phyloP scores from a whole-genome alignment of 1,140 invertebrate genomes.

The Drosophila punjabiensis region DNA sequence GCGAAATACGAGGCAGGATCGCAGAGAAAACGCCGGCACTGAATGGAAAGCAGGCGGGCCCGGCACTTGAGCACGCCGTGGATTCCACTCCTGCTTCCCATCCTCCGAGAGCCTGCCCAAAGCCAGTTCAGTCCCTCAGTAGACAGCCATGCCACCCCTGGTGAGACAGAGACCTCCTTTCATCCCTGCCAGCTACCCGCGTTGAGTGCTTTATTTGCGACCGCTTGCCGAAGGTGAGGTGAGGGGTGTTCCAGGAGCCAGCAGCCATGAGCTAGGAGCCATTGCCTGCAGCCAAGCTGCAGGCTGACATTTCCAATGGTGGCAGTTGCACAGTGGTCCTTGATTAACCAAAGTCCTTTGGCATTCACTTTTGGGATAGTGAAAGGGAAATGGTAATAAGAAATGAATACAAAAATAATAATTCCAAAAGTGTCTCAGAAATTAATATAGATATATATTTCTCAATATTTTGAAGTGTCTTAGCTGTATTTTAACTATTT shows the following conservation, averaged over 20 bases:
- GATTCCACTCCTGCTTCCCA: slow-evolving; percentile 28
- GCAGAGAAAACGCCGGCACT: slow-evolving; percentile 10
- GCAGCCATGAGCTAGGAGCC: slow-evolving; percentile 34
- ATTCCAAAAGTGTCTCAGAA: background rate
- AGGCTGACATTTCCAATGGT: slow-evolving; percentile 54
- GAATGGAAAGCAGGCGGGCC: slow-evolving; percentile 49
- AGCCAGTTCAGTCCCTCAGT: slow-evolving; percentile 5
- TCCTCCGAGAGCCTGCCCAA: slow-evolving; percentile 16
- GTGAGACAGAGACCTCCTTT: slow-evolving; percentile 17
- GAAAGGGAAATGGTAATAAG: background rate
- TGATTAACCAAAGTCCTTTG: slow-evolving; percentile 1
- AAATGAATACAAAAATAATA: background rate
- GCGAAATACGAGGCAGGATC: slow-evolving; percentile 63
- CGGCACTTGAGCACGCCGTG: slow-evolving; percentile 75
- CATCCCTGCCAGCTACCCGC: slow-evolving; percentile 34
- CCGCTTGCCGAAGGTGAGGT: slow-evolving; percentile 25
- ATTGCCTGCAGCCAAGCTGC: slow-evolving; percentile 51
- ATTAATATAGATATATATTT: fast-evolving
- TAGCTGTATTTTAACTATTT: background rate
- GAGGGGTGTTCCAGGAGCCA: slow-evolving; percentile 7
- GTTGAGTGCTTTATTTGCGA: slow-evolving; percentile 79
- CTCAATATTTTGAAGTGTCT: background rate
- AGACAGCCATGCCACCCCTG: slow-evolving; percentile 39
- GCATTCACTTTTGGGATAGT: background rate
- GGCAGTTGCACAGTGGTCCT: slow-evolving; percentile 41